phyloP scores from a whole-genome alignment of 1,140 invertebrate species.

The Leptinotarsa texana region DNA sequence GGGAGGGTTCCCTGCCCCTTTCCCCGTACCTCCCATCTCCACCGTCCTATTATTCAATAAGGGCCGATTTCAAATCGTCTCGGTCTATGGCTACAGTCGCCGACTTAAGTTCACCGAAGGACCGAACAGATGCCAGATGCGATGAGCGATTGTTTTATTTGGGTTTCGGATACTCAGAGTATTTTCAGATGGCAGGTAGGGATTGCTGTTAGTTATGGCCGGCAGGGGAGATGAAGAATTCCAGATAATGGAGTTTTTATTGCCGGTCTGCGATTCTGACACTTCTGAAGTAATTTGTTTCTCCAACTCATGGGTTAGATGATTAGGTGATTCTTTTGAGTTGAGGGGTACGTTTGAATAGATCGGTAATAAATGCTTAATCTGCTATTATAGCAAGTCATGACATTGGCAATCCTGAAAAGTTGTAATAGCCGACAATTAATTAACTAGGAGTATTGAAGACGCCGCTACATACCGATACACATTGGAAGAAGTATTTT shows the following conservation, averaged over 20 bases:
- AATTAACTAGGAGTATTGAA: too few relatives aligned
- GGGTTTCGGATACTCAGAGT: not conserved
- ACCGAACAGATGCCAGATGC: constrained; percentile 7
- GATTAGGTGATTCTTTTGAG: too few relatives aligned
- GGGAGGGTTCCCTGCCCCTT: too few relatives aligned
- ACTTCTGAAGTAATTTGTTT: too few relatives aligned
- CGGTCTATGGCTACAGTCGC: not conserved
- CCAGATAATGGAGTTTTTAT: not conserved
- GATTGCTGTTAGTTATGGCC: constrained; percentile 1
- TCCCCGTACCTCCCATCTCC: not conserved
- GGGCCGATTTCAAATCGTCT: constrained; percentile 1
- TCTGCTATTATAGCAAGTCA: too few relatives aligned
- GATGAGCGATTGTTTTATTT: constrained; percentile 6
- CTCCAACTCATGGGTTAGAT: too few relatives aligned
- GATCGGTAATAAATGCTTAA: too few relatives aligned
- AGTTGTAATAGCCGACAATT: too few relatives aligned
- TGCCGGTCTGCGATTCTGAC: not conserved
- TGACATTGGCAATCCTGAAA: too few relatives aligned
- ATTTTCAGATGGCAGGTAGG: not conserved
- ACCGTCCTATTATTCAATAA: not conserved
- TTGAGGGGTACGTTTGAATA: too few relatives aligned
- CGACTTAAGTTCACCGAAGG: constrained; percentile 4
- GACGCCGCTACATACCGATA: too few relatives aligned
- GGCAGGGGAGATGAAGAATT: not conserved
- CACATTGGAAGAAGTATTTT: too few relatives aligned